Base-by-base conservation (phyloP, 2,113 vertebrate species). In the Girardinichthys multiradiatus region DNA sequence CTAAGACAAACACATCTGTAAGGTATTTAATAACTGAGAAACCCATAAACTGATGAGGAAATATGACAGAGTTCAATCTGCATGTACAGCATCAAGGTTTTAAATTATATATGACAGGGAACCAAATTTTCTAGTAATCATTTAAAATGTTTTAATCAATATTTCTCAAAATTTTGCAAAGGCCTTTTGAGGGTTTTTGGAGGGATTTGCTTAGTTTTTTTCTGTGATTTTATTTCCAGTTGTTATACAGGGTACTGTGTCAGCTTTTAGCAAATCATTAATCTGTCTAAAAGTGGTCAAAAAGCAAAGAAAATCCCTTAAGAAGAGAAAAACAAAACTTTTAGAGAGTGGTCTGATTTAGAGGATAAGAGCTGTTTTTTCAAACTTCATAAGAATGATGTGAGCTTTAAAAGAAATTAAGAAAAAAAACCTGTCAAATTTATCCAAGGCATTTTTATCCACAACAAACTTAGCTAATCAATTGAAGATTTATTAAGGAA, bases 41-140 rank as follows among this genome's bases (percentile, higher is more conserved):
- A 84, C 79, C 78, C 79, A 80, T 64, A 79, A 84, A 76, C 81
- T 81, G 33, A 78, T 48, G 65, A 82, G 83, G 83, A 89, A 78
- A 81, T 79, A 80, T 77, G 69, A 80, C 68, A 64, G 79, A 83
- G 78, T 64, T 74, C 45, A 35, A 35, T 35, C n/a, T n/a, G n/a
- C n/a, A n/a, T n/a, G 31, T 33, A 33, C 31, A 33, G 31, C 6
- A 6, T 6, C 31, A 33, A 33, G 6, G 31, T 33, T 33, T 33
- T 33, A 33, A 33, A 33, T 33, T 33, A 33, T 6, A 39, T 39
- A 2, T 39, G 12, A 13, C 11, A 39, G 10, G 12, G 37, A 39
- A 2, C 37, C 37, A 39, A 39, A 39, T 39, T 39, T 39, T 12
- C 6, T 13, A 10, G 37, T 39, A 39, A 39, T 13, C 9, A 39